Base-by-base conservation (phyloP, 2,797 vertebrate genomes). In the Columba guinea region DNA sequence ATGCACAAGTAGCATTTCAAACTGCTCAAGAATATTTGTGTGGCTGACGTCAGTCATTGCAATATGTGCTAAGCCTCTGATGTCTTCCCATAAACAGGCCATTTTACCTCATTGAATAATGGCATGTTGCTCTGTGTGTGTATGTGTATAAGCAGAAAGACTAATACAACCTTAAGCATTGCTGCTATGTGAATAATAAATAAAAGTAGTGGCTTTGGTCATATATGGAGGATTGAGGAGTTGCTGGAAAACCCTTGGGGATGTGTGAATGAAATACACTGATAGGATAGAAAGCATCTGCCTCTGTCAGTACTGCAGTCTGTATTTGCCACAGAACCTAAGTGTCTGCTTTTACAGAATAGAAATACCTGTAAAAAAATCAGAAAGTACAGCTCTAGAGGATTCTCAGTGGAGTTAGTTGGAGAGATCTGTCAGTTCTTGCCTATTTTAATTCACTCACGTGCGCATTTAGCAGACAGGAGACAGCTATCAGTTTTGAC, bases 401-500 rank as follows among this genome's bases (percentile, higher is more conserved):
- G 28, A 58, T 55, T 63, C 15, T 79, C 30, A 58, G 23, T 86
- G 78, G 84, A 75, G 60, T 53, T 67, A 52, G 39, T 60, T 76
- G 62, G 63, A 62, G 32, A 37, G 15, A 89, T 65, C 68, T 81
- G 89, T 63, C 60, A 35, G 4, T 48, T 79, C 59, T 63, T 41
- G 79, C 22, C 28, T 78, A 11, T 78, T 90, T 88, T 79, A 89
- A 81, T 88, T 69, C 83, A 46, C 59, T 93, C 32, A 93, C 37
- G 52, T 84, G 19, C 90, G 80, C 58, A 76, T 91, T 92, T 76
- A 59, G 48, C 23, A 75, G 76, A 56, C 7, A 3, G 84, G 46
- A 94, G 90, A 37, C 71, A 93, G 79, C 65, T 76, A 34, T 46
- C 51, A 52, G 34, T 75, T 94, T 74, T 94, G 81, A 71, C 56